phyloP scores from a whole-genome alignment of 2,797 vertebrate species.

The Myotis daubentonii region DNA sequence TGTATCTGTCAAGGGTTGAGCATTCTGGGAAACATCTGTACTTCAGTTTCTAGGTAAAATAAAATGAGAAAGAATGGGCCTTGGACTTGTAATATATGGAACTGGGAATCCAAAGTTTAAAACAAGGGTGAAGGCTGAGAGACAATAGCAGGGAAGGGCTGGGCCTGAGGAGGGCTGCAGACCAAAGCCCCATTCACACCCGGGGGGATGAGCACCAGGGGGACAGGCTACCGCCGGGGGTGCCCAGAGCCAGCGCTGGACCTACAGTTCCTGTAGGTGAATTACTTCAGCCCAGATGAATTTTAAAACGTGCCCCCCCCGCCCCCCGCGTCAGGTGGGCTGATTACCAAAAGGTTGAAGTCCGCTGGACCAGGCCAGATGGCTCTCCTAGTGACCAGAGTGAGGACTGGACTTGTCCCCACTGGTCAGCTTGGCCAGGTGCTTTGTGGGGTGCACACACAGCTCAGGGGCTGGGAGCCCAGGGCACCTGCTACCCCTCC shows the following conservation, averaged over 20 bases:
- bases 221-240: background rate
- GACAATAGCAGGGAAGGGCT: background rate
- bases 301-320: background rate
- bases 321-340: background rate
- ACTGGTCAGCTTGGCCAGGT: background rate
- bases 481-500: background rate
- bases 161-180: background rate
- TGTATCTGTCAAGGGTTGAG: background rate
- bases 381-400: background rate
- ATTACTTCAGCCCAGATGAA: background rate
- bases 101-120: background rate
- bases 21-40: background rate
- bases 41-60: slow-evolving; percentile 14
- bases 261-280: background rate
- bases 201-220: no score
- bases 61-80: background rate
- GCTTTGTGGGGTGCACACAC: background rate
- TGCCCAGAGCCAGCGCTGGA: no score
- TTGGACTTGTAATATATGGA: background rate
- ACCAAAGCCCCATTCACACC: background rate
- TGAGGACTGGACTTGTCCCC: background rate
- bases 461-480: background rate
- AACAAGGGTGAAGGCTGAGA: background rate
- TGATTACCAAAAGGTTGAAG: background rate
- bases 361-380: background rate